Evolutionary conservation across 1,140 invertebrate species (phyloP), one percentile per base, ranked within the genome.

Genomic region (Thaumatotibia leucotreta): DNA sequence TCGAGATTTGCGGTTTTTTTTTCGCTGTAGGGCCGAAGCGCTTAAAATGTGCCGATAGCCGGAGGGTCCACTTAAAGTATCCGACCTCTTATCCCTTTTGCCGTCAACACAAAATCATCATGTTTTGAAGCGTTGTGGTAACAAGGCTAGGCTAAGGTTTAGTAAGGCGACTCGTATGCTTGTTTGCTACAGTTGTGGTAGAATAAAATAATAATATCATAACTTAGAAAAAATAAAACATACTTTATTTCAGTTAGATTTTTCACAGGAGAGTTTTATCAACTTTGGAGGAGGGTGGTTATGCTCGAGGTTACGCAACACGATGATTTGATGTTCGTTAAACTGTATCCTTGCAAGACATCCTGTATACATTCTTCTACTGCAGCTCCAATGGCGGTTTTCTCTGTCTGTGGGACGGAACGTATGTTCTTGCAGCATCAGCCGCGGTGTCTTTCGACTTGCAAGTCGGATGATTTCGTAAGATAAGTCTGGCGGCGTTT

Each of bases 241-340:
- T 35, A 4, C n/a, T n/a, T 39, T 39, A 29, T 29, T 29, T 29
- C 2, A 4, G 2, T 29, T 29, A 6, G 27, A 4, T 29, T 29
- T 6, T 4, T 29, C 6, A 29, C 27, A 4, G 2, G 27, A 29
- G 0, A 39, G 11, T 39, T 39, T 14, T 2, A 14, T 5, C 11
- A 39, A 2, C 14, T 39, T 39, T 4, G 49, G 49, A 8, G 75
- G 75, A 17, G 63, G 61, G 58, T 80, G 78, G 54, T 61, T 69
- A 50, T 79, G 75, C n/a, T 69, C 35, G 14, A 66, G 69, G 14
- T 32, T 35, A 4, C 61, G 20, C 5, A 52, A 29, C 0, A 61
- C 11, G 5, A 79, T 73, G 0, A 11, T 24, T 3, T 70, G 70
- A 3, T 52, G 8, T 0, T 52, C 8, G 39, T 65, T 39, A 27